phyloP scores from a whole-genome alignment of 1,140 invertebrate genomes.

The Calephelis virginiensis region DNA sequence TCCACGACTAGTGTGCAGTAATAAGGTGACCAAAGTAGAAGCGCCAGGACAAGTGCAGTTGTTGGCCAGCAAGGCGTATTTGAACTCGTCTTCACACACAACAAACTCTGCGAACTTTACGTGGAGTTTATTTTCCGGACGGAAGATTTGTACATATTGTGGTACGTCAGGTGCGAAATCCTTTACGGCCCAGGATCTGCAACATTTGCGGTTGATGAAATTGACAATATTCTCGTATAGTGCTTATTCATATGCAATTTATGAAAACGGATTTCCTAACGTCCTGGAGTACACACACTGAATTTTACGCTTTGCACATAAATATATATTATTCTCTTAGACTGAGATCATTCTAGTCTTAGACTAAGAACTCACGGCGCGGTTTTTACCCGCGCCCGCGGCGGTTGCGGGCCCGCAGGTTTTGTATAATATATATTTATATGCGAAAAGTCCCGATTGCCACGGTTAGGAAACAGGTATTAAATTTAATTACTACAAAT shows the following conservation, averaged over 20 bases:
- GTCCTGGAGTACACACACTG: too few relatives aligned
- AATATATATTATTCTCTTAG: too few relatives aligned
- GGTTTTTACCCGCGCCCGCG: too few relatives aligned
- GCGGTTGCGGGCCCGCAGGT: too few relatives aligned
- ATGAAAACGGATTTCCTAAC: not conserved
- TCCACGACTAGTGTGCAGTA: conserved; percentile 96
- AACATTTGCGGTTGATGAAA: conserved; percentile 3
- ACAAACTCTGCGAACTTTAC: conserved; percentile 99
- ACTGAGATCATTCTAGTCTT: too few relatives aligned
- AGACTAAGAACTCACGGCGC: too few relatives aligned
- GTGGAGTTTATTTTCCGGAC: conserved; percentile 98
- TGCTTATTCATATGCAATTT: not conserved
- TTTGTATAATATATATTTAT: too few relatives aligned
- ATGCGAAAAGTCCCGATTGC: too few relatives aligned
- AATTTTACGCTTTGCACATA: too few relatives aligned
- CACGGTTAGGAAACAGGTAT: too few relatives aligned
- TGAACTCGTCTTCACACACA: conserved; percentile 98
- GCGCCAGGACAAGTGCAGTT: conserved; percentile 98
- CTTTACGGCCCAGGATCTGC: conserved; percentile 96
- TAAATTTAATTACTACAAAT: too few relatives aligned
- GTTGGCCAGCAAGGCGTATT: conserved; percentile 97
- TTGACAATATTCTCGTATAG: not conserved
- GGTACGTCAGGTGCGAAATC: conserved; percentile 97
- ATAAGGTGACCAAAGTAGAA: conserved; percentile 95
- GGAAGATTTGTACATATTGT: conserved; percentile 98